Percentiles rank a stretch among this genome's conserved stretches.
Evolutionary conservation across 2,113 vertebrate genomes (phyloP).

Genomic region (Gymnorhina tibicen): DNA sequence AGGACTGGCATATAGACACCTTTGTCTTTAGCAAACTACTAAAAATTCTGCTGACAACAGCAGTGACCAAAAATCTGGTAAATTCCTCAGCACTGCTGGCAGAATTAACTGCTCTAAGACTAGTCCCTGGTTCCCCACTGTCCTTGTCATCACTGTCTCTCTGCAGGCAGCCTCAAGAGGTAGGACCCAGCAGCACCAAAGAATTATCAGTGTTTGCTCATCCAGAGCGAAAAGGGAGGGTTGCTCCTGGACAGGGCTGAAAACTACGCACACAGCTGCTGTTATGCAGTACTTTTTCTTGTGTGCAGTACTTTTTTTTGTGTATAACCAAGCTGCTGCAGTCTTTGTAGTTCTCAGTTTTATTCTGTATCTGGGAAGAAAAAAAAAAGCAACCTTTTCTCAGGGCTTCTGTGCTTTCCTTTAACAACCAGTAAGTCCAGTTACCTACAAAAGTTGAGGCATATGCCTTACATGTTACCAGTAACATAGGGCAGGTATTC

Average conservation of each 20-base stretch:
- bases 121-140: background rate
- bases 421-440: background rate
- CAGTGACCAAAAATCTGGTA: background rate
- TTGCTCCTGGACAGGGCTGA: background rate
- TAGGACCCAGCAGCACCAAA: background rate
- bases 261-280: background rate
- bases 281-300: background rate
- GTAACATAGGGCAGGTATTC: background rate
- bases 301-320: background rate
- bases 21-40: background rate
- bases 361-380: background rate
- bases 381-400: background rate
- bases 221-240: background rate
- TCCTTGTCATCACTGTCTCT: background rate
- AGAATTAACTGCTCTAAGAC: background rate
- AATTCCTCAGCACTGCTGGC: background rate
- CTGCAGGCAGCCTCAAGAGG: background rate
- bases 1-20: background rate
- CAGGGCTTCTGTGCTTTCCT: background rate
- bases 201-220: background rate
- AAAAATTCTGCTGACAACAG: constrained; percentile 30
- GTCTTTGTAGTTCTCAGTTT: background rate
- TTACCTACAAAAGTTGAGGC: background rate
- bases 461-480: background rate
- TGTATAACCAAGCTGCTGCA: background rate